phyloP scores from a whole-genome alignment of 2,113 vertebrate species.

The human (Homo sapiens) region DNA sequence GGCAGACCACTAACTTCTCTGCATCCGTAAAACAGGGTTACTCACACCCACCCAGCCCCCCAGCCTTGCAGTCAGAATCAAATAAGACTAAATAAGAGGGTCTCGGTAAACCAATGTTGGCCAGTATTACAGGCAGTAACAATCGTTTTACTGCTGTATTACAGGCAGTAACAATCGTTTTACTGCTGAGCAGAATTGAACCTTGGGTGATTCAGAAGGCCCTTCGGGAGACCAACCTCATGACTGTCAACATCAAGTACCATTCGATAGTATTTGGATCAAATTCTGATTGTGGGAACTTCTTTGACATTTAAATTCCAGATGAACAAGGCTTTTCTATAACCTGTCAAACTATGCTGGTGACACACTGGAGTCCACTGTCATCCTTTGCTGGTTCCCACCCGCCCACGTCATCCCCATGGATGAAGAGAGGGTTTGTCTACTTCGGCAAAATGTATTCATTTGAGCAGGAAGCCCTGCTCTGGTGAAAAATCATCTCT shows the following conservation, averaged over 20 bases:
- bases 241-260: background rate
- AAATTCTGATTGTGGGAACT: background rate
- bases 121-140: background rate
- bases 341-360: background rate
- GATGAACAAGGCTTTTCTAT: conserved; percentile 17
- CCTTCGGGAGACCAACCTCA: background rate
- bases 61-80: background rate
- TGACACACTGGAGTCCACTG: background rate
- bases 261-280: background rate
- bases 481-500: background rate
- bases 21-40: background rate
- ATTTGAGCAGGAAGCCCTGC: conserved; percentile 51
- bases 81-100: background rate
- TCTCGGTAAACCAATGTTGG: background rate
- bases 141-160: background rate
- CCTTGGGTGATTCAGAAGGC: background rate
- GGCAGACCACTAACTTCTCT: background rate
- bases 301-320: background rate
- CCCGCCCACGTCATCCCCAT: background rate
- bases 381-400: background rate
- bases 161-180: background rate
- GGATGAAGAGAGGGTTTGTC: background rate
- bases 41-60: background rate
- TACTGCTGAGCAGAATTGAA: background rate
- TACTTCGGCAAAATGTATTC: conserved; percentile 19